Evolutionary conservation across 1,140 invertebrate species (phyloP).

Genomic region (Ostrea edulis): DNA sequence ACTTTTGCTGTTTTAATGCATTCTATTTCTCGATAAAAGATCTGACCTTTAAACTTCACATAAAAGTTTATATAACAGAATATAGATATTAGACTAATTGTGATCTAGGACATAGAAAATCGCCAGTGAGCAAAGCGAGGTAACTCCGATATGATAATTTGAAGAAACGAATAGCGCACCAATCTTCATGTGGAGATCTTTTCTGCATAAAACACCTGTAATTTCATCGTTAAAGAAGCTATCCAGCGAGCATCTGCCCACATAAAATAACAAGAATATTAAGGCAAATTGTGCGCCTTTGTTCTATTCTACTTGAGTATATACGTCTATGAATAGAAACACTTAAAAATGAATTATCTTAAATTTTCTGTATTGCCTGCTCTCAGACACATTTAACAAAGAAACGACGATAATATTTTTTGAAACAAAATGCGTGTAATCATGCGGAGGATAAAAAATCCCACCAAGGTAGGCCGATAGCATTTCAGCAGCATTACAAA

Average conservation of each 20-base stretch:
- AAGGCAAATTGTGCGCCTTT: slow-evolving; percentile 3
- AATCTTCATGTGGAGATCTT: background rate
- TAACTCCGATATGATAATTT: background rate
- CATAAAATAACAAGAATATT: slow-evolving; percentile 22
- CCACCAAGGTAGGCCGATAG: slow-evolving; percentile 23
- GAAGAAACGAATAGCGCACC: background rate
- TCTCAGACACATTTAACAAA: background rate
- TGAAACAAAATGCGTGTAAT: slow-evolving; percentile 27
- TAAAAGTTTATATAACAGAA: too few species aligned
- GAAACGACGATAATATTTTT: slow-evolving; percentile 17
- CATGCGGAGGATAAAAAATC: slow-evolving; percentile 31
- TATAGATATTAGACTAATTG: too few species aligned
- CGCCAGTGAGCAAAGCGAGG: background rate
- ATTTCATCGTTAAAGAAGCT: slow-evolving; percentile 2
- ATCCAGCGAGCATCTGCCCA: slow-evolving; percentile 15
- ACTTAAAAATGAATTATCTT: slow-evolving; percentile 38
- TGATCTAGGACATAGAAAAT: too few species aligned
- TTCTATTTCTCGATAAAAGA: too few species aligned
- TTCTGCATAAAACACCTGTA: slow-evolving; percentile 21
- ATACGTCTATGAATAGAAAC: slow-evolving; percentile 16
- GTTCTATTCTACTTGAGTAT: background rate
- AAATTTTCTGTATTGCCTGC: slow-evolving; percentile 25
- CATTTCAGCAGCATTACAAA: slow-evolving; percentile 2
- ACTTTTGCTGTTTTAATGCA: too few species aligned
- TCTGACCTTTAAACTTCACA: too few species aligned